These are phyloP conservation scores for Platichthys flesus DNA, from an alignment of 2,113 vertebrate genomes.

Conservation along the genomic window DNA sequence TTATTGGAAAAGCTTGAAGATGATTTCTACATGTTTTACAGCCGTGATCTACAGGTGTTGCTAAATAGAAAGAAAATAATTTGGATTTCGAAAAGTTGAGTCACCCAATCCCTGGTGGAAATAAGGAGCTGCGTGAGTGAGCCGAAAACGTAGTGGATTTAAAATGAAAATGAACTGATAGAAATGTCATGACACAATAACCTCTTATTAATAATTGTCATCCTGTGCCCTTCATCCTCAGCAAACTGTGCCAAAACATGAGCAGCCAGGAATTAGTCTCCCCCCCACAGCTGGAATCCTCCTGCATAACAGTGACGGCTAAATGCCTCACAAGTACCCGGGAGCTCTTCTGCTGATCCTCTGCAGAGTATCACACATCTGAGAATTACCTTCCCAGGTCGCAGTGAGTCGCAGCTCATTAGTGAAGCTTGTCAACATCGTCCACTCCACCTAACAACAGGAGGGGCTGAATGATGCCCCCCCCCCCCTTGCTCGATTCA, in stretches of 20 bases:
- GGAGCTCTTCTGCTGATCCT: slow-evolving; percentile 39
- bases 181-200: not conserved
- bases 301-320: slow-evolving; percentile 24
- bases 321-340: slow-evolving; percentile 20
- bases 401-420: slow-evolving; percentile 34
- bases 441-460: slow-evolving; percentile 42
- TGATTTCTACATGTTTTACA: not conserved
- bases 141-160: not conserved
- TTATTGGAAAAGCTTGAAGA: not conserved
- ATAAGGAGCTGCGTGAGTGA: not conserved
- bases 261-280: slow-evolving; percentile 2
- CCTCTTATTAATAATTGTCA: not conserved
- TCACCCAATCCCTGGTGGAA: not conserved
- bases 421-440: slow-evolving; percentile 32
- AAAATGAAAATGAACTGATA: not conserved
- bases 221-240: not conserved
- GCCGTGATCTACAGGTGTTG: not conserved
- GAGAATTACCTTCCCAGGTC: slow-evolving; percentile 11
- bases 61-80: not conserved
- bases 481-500: slow-evolving; percentile 42
- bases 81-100: not conserved
- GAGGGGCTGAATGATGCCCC: slow-evolving; percentile 37
- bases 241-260: not conserved
- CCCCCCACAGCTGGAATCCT: slow-evolving; percentile 9
- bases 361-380: slow-evolving; percentile 20